phyloP scores from a whole-genome alignment of 2,888 invertebrate species.

The Notodonta ziczac region DNA sequence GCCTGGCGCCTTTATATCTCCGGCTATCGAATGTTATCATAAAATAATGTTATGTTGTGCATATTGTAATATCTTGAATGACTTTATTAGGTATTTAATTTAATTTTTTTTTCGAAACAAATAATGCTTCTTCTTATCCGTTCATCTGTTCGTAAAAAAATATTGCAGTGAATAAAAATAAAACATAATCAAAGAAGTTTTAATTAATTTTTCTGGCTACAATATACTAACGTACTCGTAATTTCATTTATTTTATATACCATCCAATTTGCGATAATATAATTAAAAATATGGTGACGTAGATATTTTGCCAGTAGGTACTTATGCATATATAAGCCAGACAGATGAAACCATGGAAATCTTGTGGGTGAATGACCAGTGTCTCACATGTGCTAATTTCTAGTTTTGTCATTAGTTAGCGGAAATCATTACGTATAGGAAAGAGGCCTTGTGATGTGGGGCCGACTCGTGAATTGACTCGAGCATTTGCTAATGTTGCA shows the following conservation, averaged over 20 bases:
- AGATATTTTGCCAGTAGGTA: slow-evolving; percentile 26
- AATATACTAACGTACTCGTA: neutral
- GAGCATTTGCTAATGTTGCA: slow-evolving; percentile 3
- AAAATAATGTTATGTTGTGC: neutral
- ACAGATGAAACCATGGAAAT: slow-evolving; percentile 27
- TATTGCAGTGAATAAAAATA: too few species aligned
- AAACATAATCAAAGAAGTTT: too few species aligned
- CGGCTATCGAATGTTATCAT: neutral
- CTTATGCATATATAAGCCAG: slow-evolving; percentile 11
- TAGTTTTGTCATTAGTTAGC: slow-evolving; percentile 69
- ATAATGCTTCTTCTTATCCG: neutral
- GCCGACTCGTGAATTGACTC: slow-evolving; percentile 33
- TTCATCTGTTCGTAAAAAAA: neutral
- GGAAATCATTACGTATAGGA: slow-evolving; percentile 53
- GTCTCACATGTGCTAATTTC: slow-evolving; percentile 72
- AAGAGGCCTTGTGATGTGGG: slow-evolving; percentile 48
- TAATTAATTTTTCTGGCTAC: neutral
- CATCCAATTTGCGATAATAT: neutral
- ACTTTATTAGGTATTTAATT: neutral
- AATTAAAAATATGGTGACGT: slow-evolving; percentile 13
- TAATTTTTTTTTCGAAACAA: neutral
- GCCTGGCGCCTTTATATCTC: neutral
- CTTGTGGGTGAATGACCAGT: slow-evolving; percentile 70
- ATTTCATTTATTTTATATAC: neutral
- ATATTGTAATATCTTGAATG: neutral